Percentiles rank a stretch among this genome's conserved stretches.
Evolutionary conservation across 2,888 invertebrate genomes (phyloP).

Genomic region (Hoplodrina ambigua): DNA sequence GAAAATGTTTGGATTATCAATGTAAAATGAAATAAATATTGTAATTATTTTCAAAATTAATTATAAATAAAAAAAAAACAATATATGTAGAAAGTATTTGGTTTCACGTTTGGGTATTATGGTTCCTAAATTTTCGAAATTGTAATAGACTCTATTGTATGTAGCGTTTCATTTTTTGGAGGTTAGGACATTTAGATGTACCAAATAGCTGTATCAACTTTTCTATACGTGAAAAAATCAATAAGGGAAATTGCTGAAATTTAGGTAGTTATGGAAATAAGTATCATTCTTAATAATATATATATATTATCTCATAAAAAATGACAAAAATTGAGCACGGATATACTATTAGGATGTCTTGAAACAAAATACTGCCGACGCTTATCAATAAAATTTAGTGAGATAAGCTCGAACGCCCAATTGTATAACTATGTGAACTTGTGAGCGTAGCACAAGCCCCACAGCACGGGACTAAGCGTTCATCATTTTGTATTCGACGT

Average conservation of each 20-base stretch:
- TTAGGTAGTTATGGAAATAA: conserved; percentile 87
- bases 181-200: conserved; percentile 89
- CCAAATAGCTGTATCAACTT: conserved; percentile 90
- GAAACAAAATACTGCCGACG: conserved; percentile 87
- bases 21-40: conserved; percentile 83
- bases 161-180: conserved; percentile 89
- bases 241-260: conserved; percentile 85
- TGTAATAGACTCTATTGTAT: conserved; percentile 90
- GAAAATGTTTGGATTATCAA: conserved; percentile 86
- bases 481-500: conserved; percentile 83
- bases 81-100: conserved; percentile 86
- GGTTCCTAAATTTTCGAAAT: conserved; percentile 91
- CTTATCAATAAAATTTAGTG: conserved; percentile 81
- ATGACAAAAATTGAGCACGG: conserved; percentile 87
- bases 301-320: conserved; percentile 77
- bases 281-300: conserved; percentile 82
- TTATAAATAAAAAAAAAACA: conserved; percentile 82
- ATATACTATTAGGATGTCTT: conserved; percentile 87
- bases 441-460: conserved; percentile 57
- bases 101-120: conserved; percentile 90
- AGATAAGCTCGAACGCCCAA: conserved; percentile 78
- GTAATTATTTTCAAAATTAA: conserved; percentile 89
- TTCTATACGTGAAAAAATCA: conserved; percentile 88
- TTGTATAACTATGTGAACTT: conserved; percentile 64
- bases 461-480: conserved; percentile 71